Base-by-base conservation (phyloP, 2,113 vertebrate genomes). In the Chionodraco myersi region DNA sequence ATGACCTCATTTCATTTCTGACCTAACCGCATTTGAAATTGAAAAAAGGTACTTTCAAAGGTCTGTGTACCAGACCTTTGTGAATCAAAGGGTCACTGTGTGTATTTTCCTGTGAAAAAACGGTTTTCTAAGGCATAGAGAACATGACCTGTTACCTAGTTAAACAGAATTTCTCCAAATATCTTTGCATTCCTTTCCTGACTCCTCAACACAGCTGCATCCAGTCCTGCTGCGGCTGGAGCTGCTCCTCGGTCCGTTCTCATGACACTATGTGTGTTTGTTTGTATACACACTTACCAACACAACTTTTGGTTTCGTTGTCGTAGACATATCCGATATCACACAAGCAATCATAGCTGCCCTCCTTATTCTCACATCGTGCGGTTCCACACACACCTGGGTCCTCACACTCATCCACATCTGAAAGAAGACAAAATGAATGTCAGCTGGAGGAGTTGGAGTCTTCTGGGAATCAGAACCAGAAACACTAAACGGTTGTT, bases 391-490 rank as follows among this genome's bases (percentile, higher is more conserved):
- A 99, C 77, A 97, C 93, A 2, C 57, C 82, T 0, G 79, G 6
- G 80, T 94, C 70, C 86, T 86, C 23, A 45, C 98, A 99, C 91
- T 99, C 98, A 1, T 99, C 81, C 68, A 97, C 85, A 77, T 99
- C 98, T 99, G 94, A 71, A 94, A 95, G 76, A 89, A 44, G 56
- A 91, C 72, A 64, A 71, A 68, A 64, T 8, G 15, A 41, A 11
- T 5, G 2, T 70, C 45, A 75, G 53, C 59, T 51, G 21, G 45
- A 60, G 14, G 14, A 1, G 7, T 59, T 6, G 51, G n/a, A 34
- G 18, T 61, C 30, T 21, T 23, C 12, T 8, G 45, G 41, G 63
- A 34, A 52, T 16, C 13, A 54, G 54, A 41, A 65, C 53, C 10
- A 23, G n/a, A 41, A 72, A 18, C 26, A 58, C n/a, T 18, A 18